Evolutionary conservation across 2,797 vertebrate genomes (phyloP).

Genomic region (Brachymystax lenok): DNA sequence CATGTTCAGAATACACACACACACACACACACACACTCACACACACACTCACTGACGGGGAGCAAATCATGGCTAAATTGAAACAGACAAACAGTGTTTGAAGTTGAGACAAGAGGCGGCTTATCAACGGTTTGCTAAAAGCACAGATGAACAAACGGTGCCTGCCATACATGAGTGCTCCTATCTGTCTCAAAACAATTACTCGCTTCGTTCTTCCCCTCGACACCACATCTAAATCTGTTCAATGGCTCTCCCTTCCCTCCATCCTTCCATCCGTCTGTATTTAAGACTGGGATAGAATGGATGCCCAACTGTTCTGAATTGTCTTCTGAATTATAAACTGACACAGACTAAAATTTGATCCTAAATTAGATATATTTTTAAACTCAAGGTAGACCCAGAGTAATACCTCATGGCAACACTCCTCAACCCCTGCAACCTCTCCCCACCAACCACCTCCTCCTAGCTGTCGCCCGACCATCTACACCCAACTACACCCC

Average conservation of each 20-base stretch:
- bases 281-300: constrained; percentile 31
- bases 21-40: no score
- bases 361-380: constrained; percentile 34
- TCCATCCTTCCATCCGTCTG: background rate
- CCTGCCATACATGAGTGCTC: constrained; percentile 15
- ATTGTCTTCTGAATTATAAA: constrained; percentile 36
- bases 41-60: background rate
- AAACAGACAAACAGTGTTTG: constrained; percentile 33
- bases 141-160: constrained; percentile 11
- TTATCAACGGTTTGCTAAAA: constrained; percentile 36
- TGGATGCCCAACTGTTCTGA: constrained; percentile 31
- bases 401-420: constrained; percentile 11
- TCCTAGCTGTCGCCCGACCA: background rate
- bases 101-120: constrained; percentile 32
- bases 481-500: no score
- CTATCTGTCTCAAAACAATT: constrained; percentile 17
- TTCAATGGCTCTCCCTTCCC: background rate
- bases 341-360: constrained; percentile 26
- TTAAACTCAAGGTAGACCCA: constrained; percentile 27
- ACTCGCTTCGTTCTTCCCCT: constrained; percentile 10
- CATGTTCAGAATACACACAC: constrained; percentile 27
- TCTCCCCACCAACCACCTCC: background rate
- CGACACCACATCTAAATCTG: constrained; percentile 10
- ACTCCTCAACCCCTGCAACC: background rate
- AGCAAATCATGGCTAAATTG: constrained; percentile 27